Conservation (phyloP, 2,113 vertebrate genomes). For the Halichoerus grypus region DNA sequence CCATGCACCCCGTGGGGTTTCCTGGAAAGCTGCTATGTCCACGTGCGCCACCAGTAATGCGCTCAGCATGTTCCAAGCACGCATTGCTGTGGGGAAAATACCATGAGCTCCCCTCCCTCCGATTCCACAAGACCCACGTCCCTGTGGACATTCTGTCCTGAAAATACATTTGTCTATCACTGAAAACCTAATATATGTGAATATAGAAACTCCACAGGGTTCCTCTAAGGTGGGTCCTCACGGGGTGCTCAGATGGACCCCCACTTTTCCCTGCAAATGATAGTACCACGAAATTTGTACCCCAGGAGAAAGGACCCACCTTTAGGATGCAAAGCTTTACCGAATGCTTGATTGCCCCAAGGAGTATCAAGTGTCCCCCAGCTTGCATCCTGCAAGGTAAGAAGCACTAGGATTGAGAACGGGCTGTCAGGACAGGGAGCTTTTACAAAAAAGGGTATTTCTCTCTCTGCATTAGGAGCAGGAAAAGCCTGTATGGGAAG, state of each 20-base stretch:
- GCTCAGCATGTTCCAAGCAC: background rate
- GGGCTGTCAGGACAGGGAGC: rapidly evolving
- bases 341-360: rapidly evolving
- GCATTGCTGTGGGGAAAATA: background rate
- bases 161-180: rapidly evolving
- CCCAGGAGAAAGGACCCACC: background rate
- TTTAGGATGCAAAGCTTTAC: no score
- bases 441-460: background rate
- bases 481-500: no score
- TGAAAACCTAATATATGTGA: background rate
- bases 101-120: background rate
- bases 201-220: no score
- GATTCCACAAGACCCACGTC: background rate
- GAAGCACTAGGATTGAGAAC: rapidly evolving
- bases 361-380: rapidly evolving
- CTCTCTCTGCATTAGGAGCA: rapidly evolving
- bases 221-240: background rate
- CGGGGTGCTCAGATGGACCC: background rate
- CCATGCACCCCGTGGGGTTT: background rate
- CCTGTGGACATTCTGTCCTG: background rate
- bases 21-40: background rate
- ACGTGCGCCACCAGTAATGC: rapidly evolving
- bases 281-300: rapidly evolving
- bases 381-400: background rate
- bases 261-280: no score